A percentile compares a stretch with the other conserved stretches of the same genome.
phyloP scores from a whole-genome alignment of 2,888 invertebrate species.

The Nineta flava region DNA sequence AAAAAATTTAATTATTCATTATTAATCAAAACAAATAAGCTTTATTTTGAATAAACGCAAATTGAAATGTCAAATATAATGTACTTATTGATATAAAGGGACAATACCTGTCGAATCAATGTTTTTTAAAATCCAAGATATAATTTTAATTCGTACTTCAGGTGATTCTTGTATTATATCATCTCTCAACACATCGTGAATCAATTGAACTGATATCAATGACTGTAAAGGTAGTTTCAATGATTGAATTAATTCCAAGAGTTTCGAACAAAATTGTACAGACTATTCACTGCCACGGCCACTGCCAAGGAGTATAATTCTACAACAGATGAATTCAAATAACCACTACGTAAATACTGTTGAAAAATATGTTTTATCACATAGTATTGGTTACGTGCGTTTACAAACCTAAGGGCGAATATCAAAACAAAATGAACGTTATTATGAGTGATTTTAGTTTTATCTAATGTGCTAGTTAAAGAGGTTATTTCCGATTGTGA shows the following conservation, averaged over 20 bases:
- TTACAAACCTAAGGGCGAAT: constrained; percentile 7
- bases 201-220: background rate
- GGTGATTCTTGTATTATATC: constrained; percentile 1
- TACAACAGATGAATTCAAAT: background rate
- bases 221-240: constrained; percentile 3
- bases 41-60: too few species aligned
- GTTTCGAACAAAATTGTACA: constrained; percentile 5
- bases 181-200: constrained; percentile 3
- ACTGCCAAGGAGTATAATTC: constrained; percentile 5
- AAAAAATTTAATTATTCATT: background rate
- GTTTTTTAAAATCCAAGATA: constrained; percentile 6
- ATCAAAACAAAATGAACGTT: constrained; percentile 7
- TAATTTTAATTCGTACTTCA: constrained; percentile 3
- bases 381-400: background rate
- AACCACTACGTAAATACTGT: too few species aligned
- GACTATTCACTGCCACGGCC: background rate
- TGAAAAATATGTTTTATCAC: too few species aligned
- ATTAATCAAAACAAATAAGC: too few species aligned
- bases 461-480: constrained; percentile 1
- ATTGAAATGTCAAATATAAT: too few species aligned
- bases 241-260: constrained; percentile 5
- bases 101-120: constrained; percentile 5
- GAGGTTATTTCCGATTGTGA: constrained; percentile 4
- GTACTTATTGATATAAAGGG: background rate
- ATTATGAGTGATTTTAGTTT: constrained; percentile 4